Percentiles rank a stretch among this genome's conserved stretches.
These are phyloP conservation scores for Amblyteles armatorius DNA, from an alignment of 2,888 invertebrate species.

Conservation along the genomic window DNA sequence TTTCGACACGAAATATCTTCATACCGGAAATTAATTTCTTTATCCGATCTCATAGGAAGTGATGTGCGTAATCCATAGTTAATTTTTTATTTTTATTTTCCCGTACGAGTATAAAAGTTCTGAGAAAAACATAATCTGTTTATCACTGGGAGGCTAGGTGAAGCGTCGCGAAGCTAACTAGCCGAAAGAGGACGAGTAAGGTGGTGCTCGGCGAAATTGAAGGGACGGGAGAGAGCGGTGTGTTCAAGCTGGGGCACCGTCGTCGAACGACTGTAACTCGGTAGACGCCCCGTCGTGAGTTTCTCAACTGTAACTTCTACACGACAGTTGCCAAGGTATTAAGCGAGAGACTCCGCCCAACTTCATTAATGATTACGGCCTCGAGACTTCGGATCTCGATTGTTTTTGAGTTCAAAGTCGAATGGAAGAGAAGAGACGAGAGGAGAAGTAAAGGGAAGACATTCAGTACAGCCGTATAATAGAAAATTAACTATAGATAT, in stretches of 20 bases:
- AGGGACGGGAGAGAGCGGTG: slow-evolving; percentile 26
- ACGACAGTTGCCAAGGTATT: slow-evolving; percentile 77
- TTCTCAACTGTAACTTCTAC: slow-evolving; percentile 79
- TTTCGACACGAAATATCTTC: background rate
- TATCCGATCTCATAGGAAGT: background rate
- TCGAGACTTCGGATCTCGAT: slow-evolving; percentile 70
- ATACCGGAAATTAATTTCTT: background rate
- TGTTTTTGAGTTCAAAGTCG: slow-evolving; percentile 71
- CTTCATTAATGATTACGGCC: slow-evolving; percentile 77
- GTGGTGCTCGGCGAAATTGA: slow-evolving; percentile 26
- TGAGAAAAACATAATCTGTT: background rate
- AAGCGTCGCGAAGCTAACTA: background rate
- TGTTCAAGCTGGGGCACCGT: background rate
- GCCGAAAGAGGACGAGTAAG: slow-evolving; percentile 5
- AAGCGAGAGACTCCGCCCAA: slow-evolving; percentile 72
- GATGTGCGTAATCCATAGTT: background rate
- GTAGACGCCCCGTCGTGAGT: slow-evolving; percentile 67
- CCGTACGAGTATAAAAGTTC: background rate
- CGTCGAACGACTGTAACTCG: slow-evolving; percentile 53
- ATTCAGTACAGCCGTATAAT: background rate
- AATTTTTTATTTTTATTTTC: background rate
- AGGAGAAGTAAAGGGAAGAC: background rate
- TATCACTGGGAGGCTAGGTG: background rate
- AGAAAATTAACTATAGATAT: background rate
- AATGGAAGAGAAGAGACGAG: slow-evolving; percentile 12